These are phyloP conservation scores for Ceratotherium simum DNA, from an alignment of 2,113 vertebrate species.

Conservation along the genomic window DNA sequence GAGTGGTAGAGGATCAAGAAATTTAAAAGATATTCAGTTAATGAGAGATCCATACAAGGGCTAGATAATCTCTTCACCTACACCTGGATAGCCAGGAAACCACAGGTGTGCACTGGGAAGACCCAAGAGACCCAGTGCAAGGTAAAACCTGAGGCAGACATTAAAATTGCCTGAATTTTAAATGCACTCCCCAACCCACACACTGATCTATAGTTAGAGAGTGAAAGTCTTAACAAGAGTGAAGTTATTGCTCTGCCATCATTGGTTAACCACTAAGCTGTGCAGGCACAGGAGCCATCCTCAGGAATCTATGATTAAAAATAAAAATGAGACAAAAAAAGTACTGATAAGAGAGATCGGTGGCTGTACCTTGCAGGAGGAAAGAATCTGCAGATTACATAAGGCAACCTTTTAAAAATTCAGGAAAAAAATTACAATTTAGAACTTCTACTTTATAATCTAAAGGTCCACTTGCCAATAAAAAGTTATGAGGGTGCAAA, in stretches of 20 bases:
- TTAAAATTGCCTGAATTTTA: neutral
- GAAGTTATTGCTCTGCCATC: neutral
- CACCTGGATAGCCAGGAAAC: neutral
- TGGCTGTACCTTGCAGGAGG: neutral
- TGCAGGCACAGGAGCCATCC: neutral
- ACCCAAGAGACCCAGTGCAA: neutral
- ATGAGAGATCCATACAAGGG: neutral
- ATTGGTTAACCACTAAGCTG: neutral
- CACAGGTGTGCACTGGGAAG: neutral
- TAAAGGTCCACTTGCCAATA: neutral
- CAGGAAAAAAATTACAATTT: neutral
- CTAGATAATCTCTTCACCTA: neutral
- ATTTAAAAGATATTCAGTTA: neutral
- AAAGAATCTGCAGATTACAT: neutral
- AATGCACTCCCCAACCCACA: neutral
- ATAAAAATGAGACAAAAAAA: neutral
- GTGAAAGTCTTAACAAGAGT: neutral
- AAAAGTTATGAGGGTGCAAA: neutral
- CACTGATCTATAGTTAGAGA: neutral
- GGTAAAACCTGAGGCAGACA: neutral
- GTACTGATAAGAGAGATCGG: neutral
- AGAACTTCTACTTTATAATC: neutral
- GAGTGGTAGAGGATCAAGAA: neutral
- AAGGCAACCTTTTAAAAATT: neutral
- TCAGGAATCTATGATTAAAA: neutral